phyloP scores from a whole-genome alignment of 2,113 vertebrate species.

The Poicephalus meyeri region DNA sequence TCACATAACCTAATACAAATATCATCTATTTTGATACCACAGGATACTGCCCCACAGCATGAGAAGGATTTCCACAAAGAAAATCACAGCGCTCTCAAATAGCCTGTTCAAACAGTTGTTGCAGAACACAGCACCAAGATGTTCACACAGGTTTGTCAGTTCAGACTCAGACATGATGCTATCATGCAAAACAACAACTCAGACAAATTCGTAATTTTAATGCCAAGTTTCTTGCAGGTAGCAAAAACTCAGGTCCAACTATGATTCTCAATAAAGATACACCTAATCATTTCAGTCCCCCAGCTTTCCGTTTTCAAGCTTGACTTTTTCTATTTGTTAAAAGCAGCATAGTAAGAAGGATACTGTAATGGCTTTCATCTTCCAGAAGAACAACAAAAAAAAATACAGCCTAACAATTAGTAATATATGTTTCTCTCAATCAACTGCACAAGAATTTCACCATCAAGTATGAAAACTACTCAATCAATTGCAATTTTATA shows the following conservation, averaged over 20 bases:
- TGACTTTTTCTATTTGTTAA: background rate
- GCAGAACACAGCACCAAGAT: background rate
- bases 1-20: background rate
- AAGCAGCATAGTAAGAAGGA: background rate
- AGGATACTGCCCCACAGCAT: background rate
- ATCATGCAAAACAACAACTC: background rate
- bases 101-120: background rate
- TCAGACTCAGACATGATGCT: background rate
- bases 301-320: background rate
- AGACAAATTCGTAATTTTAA: background rate
- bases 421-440: background rate
- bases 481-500: background rate
- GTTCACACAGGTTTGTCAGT: background rate
- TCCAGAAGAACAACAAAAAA: background rate
- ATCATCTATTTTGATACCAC: background rate
- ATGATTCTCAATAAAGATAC: background rate
- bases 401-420: background rate
- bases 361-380: background rate
- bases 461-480: background rate
- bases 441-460: background rate
- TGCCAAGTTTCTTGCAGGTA: background rate
- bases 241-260: background rate
- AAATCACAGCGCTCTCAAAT: fast-evolving
- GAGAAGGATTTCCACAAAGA: background rate
- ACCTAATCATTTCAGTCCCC: background rate